phyloP scores from a whole-genome alignment of 2,797 vertebrate genomes.

The Acanthurus lineatus region DNA sequence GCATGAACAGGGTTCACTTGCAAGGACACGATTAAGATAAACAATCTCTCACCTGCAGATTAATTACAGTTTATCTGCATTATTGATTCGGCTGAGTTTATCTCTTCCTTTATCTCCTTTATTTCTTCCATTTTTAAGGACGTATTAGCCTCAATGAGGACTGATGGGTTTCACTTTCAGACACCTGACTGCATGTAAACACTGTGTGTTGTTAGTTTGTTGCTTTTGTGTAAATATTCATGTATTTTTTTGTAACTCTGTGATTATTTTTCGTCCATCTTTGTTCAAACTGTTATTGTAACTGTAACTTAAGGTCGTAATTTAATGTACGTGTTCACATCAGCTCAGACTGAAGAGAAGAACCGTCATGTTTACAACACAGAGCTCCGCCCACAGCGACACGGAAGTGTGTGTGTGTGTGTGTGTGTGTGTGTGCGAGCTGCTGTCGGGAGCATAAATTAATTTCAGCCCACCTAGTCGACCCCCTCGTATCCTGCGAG shows the following conservation, averaged over 20 bases:
- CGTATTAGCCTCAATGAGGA: too few species aligned
- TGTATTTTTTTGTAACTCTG: too few species aligned
- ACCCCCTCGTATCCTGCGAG: constrained; percentile 31
- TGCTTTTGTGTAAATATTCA: too few species aligned
- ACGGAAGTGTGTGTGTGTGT: neutral
- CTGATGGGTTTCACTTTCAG: too few species aligned
- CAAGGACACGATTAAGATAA: constrained; percentile 29
- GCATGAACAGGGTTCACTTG: constrained; percentile 14
- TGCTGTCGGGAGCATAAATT: constrained; percentile 7
- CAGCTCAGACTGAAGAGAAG: too few species aligned
- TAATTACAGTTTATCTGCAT: constrained; percentile 29
- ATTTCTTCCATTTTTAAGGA: constrained; percentile 1
- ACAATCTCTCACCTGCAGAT: constrained; percentile 33
- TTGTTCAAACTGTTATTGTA: neutral
- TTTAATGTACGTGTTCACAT: too few species aligned
- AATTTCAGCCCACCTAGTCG: constrained; percentile 65
- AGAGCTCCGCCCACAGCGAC: constrained; percentile 18
- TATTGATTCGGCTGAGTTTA: constrained; percentile 13
- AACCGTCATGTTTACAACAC: constrained; percentile 36
- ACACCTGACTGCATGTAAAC: too few species aligned
- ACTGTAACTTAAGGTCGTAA: neutral
- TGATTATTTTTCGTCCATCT: too few species aligned
- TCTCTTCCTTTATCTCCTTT: neutral
- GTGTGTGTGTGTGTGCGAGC: neutral
- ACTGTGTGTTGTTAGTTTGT: too few species aligned